Base-by-base conservation (phyloP, 2,113 vertebrate genomes). In the Cyanoderma ruficeps region DNA sequence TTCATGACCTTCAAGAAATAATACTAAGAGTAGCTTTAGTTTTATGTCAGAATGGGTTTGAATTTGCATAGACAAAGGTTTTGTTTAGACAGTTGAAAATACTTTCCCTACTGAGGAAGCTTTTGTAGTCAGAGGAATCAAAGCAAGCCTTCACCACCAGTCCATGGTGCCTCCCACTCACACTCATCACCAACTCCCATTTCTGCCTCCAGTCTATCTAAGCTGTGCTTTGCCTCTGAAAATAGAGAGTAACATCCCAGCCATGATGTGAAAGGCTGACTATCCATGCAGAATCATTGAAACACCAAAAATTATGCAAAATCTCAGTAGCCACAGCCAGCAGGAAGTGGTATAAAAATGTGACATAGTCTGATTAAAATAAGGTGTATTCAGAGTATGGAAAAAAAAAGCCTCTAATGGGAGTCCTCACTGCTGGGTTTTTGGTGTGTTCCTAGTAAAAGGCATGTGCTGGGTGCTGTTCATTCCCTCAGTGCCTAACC, bases 91-190 rank as follows among this genome's bases (percentile, higher is more conserved):
- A 83, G 60, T 56, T 93, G 56, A 37, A 92, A 96, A 83, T 95
- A 75, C 39, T 64, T 93, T 52, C 68, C 77, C 55, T 61, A 23
- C 56, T 1, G 0, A 60, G 88, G 85, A 83, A 91, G 76, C 88
- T 96, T 93, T 92, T 93, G 63, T 93, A 95, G 90, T 96, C 88
- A 92, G 52, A 86, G 52, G 47, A 93, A 86, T 95, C 92, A 94
- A 94, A 95, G 82, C 93, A 96, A 91, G 83, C 61, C 87, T 86
- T 94, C 56, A 55, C 55, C 64, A 20, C 71, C 71, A 94, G n/a
- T 64, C 88, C 67, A 31, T 77, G 83, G 22, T 86, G 82, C 93
- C 83, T 96, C 96, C 96, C 71, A 94, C 95, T 97, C 82, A 7
- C 17, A 6, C 47, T 92, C 83, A 93, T 94, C 87, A 75, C 28